phyloP scores from a whole-genome alignment of 2,113 vertebrate genomes.

The Brevimyrus niger region DNA sequence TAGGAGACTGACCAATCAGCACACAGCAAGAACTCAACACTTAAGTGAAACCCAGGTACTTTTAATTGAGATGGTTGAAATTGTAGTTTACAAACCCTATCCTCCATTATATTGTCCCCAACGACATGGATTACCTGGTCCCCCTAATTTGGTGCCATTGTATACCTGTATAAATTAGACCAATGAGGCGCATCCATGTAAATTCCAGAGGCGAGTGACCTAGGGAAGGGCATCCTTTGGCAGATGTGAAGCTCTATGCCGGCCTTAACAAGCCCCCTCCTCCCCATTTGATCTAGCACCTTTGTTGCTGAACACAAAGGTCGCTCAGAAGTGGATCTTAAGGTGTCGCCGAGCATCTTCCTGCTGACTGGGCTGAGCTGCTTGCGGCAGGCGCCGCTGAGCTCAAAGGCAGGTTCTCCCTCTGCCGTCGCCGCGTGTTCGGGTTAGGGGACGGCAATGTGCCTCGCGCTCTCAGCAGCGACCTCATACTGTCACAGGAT shows the following conservation, averaged over 20 bases:
- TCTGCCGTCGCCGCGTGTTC: neutral
- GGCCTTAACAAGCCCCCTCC: neutral
- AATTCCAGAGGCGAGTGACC: neutral
- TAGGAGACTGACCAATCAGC: neutral
- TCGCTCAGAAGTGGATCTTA: neutral
- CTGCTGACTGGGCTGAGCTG: neutral
- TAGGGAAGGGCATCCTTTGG: neutral
- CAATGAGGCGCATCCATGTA: neutral
- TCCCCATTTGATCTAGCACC: neutral
- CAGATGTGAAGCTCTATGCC: neutral
- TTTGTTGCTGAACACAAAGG: neutral
- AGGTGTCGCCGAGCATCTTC: neutral
- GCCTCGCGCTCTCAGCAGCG: neutral
- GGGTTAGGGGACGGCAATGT: neutral
- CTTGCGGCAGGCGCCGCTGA: neutral
- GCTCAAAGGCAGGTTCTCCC: neutral
- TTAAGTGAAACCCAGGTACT: neutral
- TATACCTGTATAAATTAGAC: neutral
- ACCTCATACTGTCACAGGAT: constrained; percentile 2
- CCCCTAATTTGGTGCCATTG: neutral
- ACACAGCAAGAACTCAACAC: neutral
- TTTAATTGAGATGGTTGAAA: neutral
- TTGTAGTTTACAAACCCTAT: neutral
- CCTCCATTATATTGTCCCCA: neutral
- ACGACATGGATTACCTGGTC: neutral